Percentiles rank a stretch among this genome's conserved stretches.
These are phyloP conservation scores for Proales similis DNA, from an alignment of 1,140 invertebrate species.

Conservation along the genomic window DNA sequence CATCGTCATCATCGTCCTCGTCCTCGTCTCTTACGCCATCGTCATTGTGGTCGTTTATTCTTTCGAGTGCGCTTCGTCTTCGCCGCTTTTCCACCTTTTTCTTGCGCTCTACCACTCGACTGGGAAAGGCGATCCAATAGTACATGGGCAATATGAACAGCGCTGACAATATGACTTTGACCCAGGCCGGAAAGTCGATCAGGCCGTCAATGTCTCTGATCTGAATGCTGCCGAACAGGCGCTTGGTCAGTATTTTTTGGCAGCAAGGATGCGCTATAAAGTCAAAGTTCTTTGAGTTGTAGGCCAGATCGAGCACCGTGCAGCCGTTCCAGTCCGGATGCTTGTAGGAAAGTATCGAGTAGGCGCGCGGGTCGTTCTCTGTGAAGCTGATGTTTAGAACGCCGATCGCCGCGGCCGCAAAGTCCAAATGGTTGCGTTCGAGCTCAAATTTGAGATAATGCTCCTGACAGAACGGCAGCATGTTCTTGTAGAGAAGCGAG, in stretches of 20 bases:
- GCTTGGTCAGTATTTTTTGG: slow-evolving; percentile 53
- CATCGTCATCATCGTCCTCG: slow-evolving; percentile 3
- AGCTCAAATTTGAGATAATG: slow-evolving; percentile 40
- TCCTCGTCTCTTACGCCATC: slow-evolving; percentile 13
- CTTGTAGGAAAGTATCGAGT: slow-evolving; percentile 47
- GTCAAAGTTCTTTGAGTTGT: slow-evolving; percentile 45
- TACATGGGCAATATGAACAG: slow-evolving; percentile 54
- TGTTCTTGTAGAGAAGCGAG: slow-evolving; percentile 42
- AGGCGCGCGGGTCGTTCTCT: slow-evolving; percentile 46
- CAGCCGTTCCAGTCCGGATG: slow-evolving; percentile 51
- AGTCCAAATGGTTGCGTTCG: slow-evolving; percentile 46
- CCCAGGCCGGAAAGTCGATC: slow-evolving; percentile 44
- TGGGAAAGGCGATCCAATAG: slow-evolving; percentile 49
- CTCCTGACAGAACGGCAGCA: slow-evolving; percentile 41
- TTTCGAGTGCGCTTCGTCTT: slow-evolving; percentile 25
- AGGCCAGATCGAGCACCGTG: slow-evolving; percentile 45
- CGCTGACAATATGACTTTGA: slow-evolving; percentile 52
- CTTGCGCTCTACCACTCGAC: not conserved
- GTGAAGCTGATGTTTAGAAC: slow-evolving; percentile 51
- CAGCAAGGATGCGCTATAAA: slow-evolving; percentile 55
- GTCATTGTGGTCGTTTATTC: not conserved
- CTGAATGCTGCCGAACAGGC: slow-evolving; percentile 49
- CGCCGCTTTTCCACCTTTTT: slow-evolving; percentile 10
- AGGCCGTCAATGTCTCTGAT: slow-evolving; percentile 48
- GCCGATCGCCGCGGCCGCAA: slow-evolving; percentile 51